Evolutionary conservation across 2,113 vertebrate genomes (phyloP), one percentile per base, ranked within the genome.

Genomic region (Megaceryle torquata): DNA sequence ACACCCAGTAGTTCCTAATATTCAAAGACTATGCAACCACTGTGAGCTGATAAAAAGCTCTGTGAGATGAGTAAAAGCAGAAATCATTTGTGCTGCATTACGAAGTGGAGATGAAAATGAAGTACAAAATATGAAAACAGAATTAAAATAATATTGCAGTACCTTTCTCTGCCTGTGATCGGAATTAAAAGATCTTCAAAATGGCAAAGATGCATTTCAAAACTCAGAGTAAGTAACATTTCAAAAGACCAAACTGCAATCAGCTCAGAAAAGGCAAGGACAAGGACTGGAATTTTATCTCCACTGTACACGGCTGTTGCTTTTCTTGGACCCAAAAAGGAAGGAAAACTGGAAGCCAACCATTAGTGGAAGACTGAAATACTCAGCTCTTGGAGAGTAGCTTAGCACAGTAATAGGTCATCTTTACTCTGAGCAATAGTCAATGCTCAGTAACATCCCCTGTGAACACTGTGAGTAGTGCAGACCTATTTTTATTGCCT

Each of bases 121-220:
- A 93, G 79, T 59, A 85, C 35, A 90, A 90, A 91, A 90, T 72
- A 96, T 44, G 87, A 92, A 93, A 93, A 91, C 2, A 95, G 63
- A 92, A 95, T 95, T 90, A 93, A 93, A 97, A 37, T 91, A 93
- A 95, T 91, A 85, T 71, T 88, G 91, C 82, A 96, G 82, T 92
- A 95, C 90, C 90, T 93, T 97, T 95, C 67, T 96, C 82, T 78
- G 92, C 44, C 91, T 96, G 72, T 65, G 75, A 86, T 90, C 85
- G 96, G 82, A 94, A 96, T 93, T 87, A 93, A 93, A 88, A 95
- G 91, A 37, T 95, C 92, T 86, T 94, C 78, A 84, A 89, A 90
- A 91, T 90, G 72, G 53, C 87, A 94, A 82, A 79, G 80, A 89
- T 74, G 79, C 78, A 70, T 88, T 96, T 96, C 87, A 96, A 79